Base-by-base conservation (phyloP, 1,140 invertebrate species). In the Drosophila guanche region DNA sequence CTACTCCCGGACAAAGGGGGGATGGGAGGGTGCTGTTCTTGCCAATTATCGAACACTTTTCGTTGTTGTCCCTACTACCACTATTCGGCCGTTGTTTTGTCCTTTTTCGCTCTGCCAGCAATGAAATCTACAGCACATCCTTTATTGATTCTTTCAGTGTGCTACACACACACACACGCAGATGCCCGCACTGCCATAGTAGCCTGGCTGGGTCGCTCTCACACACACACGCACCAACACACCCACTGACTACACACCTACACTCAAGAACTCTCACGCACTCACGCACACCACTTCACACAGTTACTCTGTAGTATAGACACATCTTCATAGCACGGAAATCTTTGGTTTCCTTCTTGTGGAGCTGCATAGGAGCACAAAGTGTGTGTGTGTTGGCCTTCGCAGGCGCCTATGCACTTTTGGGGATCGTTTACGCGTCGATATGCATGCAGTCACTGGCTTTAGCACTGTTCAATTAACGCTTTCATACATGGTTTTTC, bases 121-220 rank as follows among this genome's bases (percentile, higher is more conserved):
- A 68, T 66, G 66, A 72, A 75, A 83, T 79, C 65, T 43, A 68
- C 81, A 85, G 81, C 81, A 86, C 78, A 86, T 86, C 81, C 81
- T 86, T 86, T 86, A 86, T 86, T 86, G 81, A 86, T 86, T 86
- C 83, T 86, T 86, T 86, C 81, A 86, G 78, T 85, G 81, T 85
- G 80, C 80, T 33, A 73, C 59, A 61, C 51, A 76, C 61, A 53
- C 69, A 57, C 61, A 43, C 57, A 55, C 61, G 41, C 54, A 74
- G 37, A 72, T 47, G 56, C 42, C 46, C 40, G 27, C 69, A 52
- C 41, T 60, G 48, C 37, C 68, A 73, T 50, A 63, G 40, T 41
- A 37, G 33, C 33, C 29, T 41, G 60, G 53, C 47, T 51, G 66
- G 66, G 65, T 61, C 78, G 74, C 72, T 60, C 79, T 60, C 79